These are phyloP conservation scores for Dallia pectoralis DNA, from an alignment of 2,797 vertebrate species.

Conservation along the genomic window DNA sequence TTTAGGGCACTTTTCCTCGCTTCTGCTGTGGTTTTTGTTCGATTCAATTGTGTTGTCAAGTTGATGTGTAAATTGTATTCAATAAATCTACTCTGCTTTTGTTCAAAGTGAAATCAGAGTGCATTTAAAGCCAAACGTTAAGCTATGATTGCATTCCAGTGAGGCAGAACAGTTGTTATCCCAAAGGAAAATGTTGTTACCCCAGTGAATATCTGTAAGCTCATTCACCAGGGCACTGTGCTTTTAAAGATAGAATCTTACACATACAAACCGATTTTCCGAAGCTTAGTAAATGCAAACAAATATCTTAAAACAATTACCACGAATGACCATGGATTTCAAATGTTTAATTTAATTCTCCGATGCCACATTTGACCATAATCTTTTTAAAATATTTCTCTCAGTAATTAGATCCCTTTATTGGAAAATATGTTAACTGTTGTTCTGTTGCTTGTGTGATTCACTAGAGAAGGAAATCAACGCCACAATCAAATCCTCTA, in stretches of 20 bases:
- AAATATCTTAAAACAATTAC: too few relatives aligned
- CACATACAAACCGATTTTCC: too few relatives aligned
- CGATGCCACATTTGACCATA: too few relatives aligned
- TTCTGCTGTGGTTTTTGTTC: constrained; percentile 21
- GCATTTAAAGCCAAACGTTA: constrained; percentile 8
- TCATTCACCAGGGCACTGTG: neutral
- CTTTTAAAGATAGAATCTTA: neutral
- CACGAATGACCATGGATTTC: too few relatives aligned
- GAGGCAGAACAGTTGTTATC: constrained; percentile 19
- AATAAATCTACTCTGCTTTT: constrained; percentile 43
- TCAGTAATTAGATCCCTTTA: too few relatives aligned
- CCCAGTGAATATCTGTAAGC: neutral
- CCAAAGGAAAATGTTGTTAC: neutral
- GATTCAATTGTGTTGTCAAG: constrained; percentile 57
- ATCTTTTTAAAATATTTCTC: too few relatives aligned
- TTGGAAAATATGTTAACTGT: too few relatives aligned
- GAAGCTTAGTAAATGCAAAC: too few relatives aligned
- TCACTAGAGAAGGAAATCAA: too few relatives aligned
- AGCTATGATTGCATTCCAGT: constrained; percentile 15
- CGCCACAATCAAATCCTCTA: neutral
- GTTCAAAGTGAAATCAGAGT: constrained; percentile 37
- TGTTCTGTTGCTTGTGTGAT: too few relatives aligned
- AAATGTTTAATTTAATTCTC: too few relatives aligned
- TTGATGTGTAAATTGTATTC: constrained; percentile 36
- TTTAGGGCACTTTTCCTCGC: constrained; percentile 4